These are phyloP conservation scores for Copidosoma aretas DNA, from an alignment of 2,888 invertebrate species.

Conservation along the genomic window DNA sequence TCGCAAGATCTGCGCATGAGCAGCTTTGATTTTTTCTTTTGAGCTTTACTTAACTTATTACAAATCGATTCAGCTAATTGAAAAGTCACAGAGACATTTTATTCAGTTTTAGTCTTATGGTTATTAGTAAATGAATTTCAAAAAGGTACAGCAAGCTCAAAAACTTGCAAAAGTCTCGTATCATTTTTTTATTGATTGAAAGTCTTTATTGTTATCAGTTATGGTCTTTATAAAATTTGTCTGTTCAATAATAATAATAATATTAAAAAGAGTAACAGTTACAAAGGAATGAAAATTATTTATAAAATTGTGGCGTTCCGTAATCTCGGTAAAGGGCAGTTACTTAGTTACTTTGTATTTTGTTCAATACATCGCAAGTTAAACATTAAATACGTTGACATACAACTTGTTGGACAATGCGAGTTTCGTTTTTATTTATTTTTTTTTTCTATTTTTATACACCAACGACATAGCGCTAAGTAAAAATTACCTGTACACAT, in stretches of 20 bases:
- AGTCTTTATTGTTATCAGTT: constrained; percentile 14
- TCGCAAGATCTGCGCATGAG: background rate
- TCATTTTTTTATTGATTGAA: constrained; percentile 24
- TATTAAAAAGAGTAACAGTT: constrained; percentile 24
- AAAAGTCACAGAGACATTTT: background rate
- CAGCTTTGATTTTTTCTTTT: constrained; percentile 18
- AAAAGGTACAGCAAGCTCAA: constrained; percentile 34
- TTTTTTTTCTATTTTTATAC: constrained; percentile 11
- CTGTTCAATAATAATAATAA: constrained; percentile 12
- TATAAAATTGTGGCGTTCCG: constrained; percentile 21
- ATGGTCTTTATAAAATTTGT: constrained; percentile 27
- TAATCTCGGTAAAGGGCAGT: constrained; percentile 24
- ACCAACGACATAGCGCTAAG: constrained; percentile 23
- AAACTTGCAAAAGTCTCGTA: constrained; percentile 19
- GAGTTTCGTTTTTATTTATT: constrained; percentile 18
- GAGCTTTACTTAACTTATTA: constrained; percentile 6
- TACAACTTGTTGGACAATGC: constrained; percentile 7
- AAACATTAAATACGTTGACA: constrained; percentile 2
- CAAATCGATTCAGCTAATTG: background rate
- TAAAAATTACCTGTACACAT: constrained; percentile 47
- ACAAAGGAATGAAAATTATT: constrained; percentile 15
- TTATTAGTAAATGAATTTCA: constrained; percentile 7
- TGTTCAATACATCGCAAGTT: constrained; percentile 9
- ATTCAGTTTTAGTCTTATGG: background rate
- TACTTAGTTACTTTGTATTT: constrained; percentile 15